Evolutionary conservation across 1,140 invertebrate species (phyloP).

Genomic region (Nephila pilipes): DNA sequence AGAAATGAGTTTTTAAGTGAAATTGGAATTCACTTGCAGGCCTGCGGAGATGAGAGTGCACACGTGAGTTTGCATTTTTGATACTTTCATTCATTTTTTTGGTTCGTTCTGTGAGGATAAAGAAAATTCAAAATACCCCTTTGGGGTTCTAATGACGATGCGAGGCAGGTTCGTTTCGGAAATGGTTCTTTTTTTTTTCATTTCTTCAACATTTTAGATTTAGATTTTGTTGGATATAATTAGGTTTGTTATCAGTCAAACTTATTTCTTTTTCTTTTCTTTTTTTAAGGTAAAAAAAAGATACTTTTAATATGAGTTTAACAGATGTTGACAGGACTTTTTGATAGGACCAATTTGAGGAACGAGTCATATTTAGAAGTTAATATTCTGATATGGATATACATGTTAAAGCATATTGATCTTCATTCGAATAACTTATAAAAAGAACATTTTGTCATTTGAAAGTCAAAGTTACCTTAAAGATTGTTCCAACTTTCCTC

Average conservation of each 20-base stretch:
- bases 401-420: too few relatives aligned
- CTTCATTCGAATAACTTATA: too few relatives aligned
- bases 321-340: background rate
- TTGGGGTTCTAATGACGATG: conserved; percentile 11
- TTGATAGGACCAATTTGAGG: background rate
- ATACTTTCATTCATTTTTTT: background rate
- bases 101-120: background rate
- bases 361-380: too few relatives aligned
- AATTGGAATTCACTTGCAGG: conserved; percentile 52
- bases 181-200: background rate
- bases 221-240: background rate
- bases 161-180: background rate
- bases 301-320: background rate
- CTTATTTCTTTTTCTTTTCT: background rate
- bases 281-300: too few relatives aligned
- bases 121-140: conserved; percentile 11
- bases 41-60: background rate
- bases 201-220: background rate
- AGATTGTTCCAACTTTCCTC: too few relatives aligned
- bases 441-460: too few relatives aligned
- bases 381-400: too few relatives aligned
- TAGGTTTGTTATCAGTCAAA: background rate
- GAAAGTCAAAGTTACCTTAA: too few relatives aligned
- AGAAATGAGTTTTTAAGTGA: conserved; percentile 71
- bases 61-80: background rate